phyloP scores from a whole-genome alignment of 2,888 invertebrate species.

The Drosophila hamatofila region DNA sequence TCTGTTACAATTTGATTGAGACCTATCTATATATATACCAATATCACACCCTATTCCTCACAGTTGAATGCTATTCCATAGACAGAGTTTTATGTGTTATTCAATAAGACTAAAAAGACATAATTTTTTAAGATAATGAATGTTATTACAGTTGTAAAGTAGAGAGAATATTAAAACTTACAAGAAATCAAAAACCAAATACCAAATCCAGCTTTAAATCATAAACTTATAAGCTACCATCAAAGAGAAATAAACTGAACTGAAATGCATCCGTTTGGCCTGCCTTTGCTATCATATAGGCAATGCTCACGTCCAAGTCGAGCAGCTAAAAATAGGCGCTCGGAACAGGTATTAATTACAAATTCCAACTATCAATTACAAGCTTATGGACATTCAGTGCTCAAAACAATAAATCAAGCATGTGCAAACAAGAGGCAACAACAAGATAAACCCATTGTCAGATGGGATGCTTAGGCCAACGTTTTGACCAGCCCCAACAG shows the following conservation, averaged over 20 bases:
- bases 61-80: not conserved
- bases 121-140: not conserved
- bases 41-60: not conserved
- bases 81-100: not conserved
- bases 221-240: not conserved
- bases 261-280: not conserved
- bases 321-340: slow-evolving; percentile 32
- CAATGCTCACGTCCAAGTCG: slow-evolving; percentile 4
- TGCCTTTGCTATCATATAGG: not conserved
- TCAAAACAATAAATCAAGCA: slow-evolving; percentile 70
- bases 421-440: slow-evolving; percentile 60
- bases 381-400: slow-evolving; percentile 35
- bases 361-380: slow-evolving; percentile 58
- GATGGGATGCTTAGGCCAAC: slow-evolving; percentile 14
- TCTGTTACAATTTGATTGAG: not conserved
- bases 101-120: not conserved
- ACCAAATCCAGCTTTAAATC: not conserved
- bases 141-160: not conserved
- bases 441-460: slow-evolving; percentile 25
- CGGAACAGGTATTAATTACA: slow-evolving; percentile 50
- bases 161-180: not conserved
- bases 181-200: too few species aligned
- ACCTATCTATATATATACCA: too few species aligned
- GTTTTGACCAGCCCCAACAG: slow-evolving; percentile 25
- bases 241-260: not conserved